Percentiles rank a stretch among this genome's conserved stretches.
phyloP scores from a whole-genome alignment of 2,113 vertebrate genomes.

The Oenanthe melanoleuca region DNA sequence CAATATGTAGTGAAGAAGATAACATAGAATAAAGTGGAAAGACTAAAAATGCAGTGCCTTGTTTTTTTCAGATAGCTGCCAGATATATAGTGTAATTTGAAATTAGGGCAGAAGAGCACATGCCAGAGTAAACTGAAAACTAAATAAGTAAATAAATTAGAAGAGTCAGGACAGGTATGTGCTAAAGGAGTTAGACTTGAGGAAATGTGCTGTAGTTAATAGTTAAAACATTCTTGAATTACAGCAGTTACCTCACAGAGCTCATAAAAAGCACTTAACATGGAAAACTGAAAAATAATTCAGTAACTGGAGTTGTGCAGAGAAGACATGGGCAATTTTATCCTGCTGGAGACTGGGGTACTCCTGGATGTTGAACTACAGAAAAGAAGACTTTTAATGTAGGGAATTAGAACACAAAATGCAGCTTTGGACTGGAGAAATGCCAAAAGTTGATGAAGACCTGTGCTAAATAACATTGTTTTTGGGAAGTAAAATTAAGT shows the following conservation, averaged over 20 bases:
- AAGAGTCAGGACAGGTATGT: background rate
- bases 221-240: background rate
- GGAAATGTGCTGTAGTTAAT: background rate
- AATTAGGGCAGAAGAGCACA: background rate
- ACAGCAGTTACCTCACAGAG: background rate
- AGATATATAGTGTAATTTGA: background rate
- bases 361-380: background rate
- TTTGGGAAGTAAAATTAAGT: background rate
- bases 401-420: background rate
- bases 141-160: background rate
- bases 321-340: background rate
- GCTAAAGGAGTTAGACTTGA: background rate
- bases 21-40: background rate
- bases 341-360: background rate
- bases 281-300: background rate
- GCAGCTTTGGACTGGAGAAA: background rate
- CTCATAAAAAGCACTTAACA: background rate
- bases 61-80: background rate
- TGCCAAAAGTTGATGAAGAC: background rate
- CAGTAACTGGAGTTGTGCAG: background rate
- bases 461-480: background rate
- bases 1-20: background rate
- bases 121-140: background rate
- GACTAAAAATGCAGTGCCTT: background rate
- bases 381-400: background rate